Base-by-base conservation (phyloP, 1,140 invertebrate genomes). In the Heliconius congener region DNA sequence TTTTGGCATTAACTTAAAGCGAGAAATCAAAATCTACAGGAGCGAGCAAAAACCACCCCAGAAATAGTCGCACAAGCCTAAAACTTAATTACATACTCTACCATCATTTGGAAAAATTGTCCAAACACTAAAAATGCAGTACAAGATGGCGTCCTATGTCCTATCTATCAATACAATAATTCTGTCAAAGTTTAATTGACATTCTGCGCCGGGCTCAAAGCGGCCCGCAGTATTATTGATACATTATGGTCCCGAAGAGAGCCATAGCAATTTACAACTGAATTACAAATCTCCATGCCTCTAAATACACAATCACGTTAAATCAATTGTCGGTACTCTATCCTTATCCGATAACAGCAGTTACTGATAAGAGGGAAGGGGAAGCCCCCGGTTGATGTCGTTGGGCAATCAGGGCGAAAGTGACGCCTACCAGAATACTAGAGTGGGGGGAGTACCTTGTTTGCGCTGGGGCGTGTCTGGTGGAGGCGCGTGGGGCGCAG, bases 141-240 rank as follows among this genome's bases (percentile, higher is more conserved):
- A 39, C 89, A 90, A 90, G 77, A 91, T 92, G 88, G 90, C 89
- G 83, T 76, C 76, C 83, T 81, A 83, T 90, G 83, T 76, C 76
- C 83, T 81, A 83, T 90, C 91, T 91, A 93, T 93, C 92, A 91
- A 91, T 91, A 91, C 93, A 93, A 94, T 94, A 93, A 92, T 91
- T 88, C 92, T 91, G 91, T 94, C 93, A 93, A 91, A 88, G 83
- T 90, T 90, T 91, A 94, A 94, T 94, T 91, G 92, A 92, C 93
- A 93, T 93, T 94, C 90, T 85, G 87, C 85, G 83, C 75, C 81
- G 84, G 78, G 83, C 77, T 84, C 90, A 90, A 92, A 92, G 87
- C 87, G 74, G 60, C 77, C 79, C 83, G 84, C 85, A 84, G 82
- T 88, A 90, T 91, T 94, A 94, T 94, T 93, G 91, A 94, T 92